These are phyloP conservation scores for Ophion ellenae DNA, from an alignment of 2,888 invertebrate species.

Conservation along the genomic window DNA sequence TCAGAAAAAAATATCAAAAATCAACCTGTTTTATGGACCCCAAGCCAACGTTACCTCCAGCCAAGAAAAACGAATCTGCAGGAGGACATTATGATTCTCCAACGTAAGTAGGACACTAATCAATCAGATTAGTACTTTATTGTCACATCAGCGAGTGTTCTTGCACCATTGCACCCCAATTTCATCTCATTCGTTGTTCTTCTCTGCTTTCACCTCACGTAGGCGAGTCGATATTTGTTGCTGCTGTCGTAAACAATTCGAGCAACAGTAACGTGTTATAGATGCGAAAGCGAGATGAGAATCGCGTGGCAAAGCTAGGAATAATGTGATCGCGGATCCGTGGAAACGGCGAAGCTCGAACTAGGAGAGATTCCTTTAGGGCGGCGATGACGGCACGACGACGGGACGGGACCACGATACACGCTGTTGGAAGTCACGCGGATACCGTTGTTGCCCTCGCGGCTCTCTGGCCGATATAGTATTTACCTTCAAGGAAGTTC, in stretches of 20 bases:
- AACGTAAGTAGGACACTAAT: too few relatives aligned
- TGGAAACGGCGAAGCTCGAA: conserved; percentile 37
- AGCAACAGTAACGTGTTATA: conserved; percentile 39
- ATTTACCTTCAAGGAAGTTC: conserved; percentile 65
- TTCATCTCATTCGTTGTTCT: neutral
- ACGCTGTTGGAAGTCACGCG: conserved; percentile 54
- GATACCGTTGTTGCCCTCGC: conserved; percentile 66
- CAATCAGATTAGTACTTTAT: too few relatives aligned
- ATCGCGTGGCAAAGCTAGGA: conserved; percentile 29
- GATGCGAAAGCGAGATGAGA: conserved; percentile 38
- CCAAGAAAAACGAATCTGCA: too few relatives aligned
- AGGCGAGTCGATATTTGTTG: neutral
- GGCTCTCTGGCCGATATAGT: conserved; percentile 64
- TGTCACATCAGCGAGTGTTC: too few relatives aligned
- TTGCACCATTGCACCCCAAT: neutral
- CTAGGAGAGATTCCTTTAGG: conserved; percentile 52
- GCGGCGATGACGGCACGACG: conserved; percentile 47
- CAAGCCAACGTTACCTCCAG: too few relatives aligned
- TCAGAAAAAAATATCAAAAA: too few relatives aligned
- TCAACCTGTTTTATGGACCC: too few relatives aligned
- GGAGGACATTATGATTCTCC: too few relatives aligned
- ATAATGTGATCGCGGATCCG: conserved; percentile 44
- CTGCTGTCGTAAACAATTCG: conserved; percentile 18
- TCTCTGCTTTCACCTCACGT: neutral
- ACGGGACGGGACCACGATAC: conserved; percentile 24